phyloP scores from a whole-genome alignment of 2,797 vertebrate species.

The Tamandua tetradactyla region DNA sequence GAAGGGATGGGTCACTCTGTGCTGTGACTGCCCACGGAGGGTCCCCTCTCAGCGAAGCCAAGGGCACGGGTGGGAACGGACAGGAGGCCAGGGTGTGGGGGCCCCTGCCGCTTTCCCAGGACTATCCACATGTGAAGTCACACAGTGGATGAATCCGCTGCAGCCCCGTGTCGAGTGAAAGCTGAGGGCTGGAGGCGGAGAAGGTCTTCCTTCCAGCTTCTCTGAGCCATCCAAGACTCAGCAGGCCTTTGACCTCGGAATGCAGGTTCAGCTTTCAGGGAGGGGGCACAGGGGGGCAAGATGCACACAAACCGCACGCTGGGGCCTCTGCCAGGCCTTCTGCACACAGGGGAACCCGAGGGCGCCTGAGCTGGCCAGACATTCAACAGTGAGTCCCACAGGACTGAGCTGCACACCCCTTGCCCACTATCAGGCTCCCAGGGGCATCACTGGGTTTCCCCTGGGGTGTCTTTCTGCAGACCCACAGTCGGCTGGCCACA shows the following conservation, averaged over 20 bases:
- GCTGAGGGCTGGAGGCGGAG: neutral
- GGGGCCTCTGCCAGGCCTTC: neutral
- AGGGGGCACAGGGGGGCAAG: slow-evolving; percentile 21
- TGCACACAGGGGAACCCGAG: neutral
- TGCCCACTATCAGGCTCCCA: too few relatives aligned
- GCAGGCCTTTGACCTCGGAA: slow-evolving; percentile 46
- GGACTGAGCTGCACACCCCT: neutral
- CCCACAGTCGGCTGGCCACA: neutral
- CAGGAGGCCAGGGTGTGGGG: neutral
- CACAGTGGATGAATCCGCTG: neutral
- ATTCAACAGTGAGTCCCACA: neutral
- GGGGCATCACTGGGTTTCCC: neutral
- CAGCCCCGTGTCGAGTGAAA: neutral
- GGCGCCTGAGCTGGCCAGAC: neutral
- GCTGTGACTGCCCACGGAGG: too few relatives aligned
- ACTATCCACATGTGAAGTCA: slow-evolving; percentile 25
- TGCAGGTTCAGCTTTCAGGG: neutral
- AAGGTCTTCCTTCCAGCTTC: slow-evolving; percentile 13
- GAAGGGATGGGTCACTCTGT: neutral
- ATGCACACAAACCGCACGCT: slow-evolving; percentile 54
- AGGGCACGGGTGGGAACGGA: neutral
- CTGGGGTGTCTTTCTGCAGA: neutral
- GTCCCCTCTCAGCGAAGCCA: too few relatives aligned
- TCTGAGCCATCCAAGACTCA: neutral
- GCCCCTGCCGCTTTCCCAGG: neutral